Base-by-base conservation (phyloP, 2,113 vertebrate genomes). In the Cheirogaleus medius region DNA sequence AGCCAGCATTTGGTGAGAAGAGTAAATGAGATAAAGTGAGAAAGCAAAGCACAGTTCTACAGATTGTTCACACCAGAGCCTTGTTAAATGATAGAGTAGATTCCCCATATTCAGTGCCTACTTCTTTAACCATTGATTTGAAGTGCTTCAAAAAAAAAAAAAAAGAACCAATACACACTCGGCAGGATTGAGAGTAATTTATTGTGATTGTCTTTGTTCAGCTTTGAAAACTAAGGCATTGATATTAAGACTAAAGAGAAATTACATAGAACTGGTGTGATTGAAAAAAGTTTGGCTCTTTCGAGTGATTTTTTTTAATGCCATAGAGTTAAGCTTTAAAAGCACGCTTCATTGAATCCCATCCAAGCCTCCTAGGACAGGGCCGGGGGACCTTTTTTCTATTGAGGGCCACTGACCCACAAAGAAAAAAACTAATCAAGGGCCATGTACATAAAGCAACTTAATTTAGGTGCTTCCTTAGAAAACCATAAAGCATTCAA, bases 391-490 rank as follows among this genome's bases (percentile, higher is more conserved):
- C 83, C 49, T 91, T 87, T 96, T 96, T 81, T 90, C 97, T 90
- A 96, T 97, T 95, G 95, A 96, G 81, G 94, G 74, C 92, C 80
- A 92, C 87, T 96, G 97, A 96, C 89, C 97, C 96, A 97, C 93
- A 97, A 95, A 93, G 89, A 74, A 87, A 90, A 93, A 97, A 93
- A 64, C 71, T 87, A 95, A 94, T 97, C 89, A 94, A 97, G 93
- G 90, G 73, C 93, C 73, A 89, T 96, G 86, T 97, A 97, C 73
- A 87, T 93, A 97, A 95, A 95, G 95, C 93, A 97, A 97, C 95
- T 97, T 97, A 94, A 97, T 97, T 97, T 97, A 97, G 73, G 95
- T 94, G 93, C 91, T 96, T 96, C 86, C 95, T 98, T 95, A 97
- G 96, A 93, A 97, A 97, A 94, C 88, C 42, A 47, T 92, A 87